phyloP scores from a whole-genome alignment of 2,797 vertebrate genomes.

The Chelidonichthys spinosus region DNA sequence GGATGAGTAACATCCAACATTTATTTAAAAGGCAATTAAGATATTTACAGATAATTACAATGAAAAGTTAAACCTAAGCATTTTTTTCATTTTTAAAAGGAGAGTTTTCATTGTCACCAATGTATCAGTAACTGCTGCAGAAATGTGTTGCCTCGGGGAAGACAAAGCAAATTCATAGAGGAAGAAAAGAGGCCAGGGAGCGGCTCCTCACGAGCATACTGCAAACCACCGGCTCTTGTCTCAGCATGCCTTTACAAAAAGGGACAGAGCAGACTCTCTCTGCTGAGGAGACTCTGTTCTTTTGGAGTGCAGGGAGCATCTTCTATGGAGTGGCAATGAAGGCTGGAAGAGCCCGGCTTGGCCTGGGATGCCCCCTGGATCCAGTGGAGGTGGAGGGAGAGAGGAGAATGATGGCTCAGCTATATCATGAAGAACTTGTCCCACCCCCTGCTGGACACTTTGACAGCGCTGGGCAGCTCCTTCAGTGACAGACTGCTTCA shows the following conservation, averaged over 20 bases:
- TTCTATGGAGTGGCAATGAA: too few species aligned
- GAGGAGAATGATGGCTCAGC: too few species aligned
- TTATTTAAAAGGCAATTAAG: neutral
- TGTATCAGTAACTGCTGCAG: neutral
- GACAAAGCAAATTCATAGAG: slow-evolving; percentile 18
- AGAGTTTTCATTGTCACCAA: neutral
- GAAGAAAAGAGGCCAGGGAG: slow-evolving; percentile 8
- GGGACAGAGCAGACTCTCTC: too few species aligned
- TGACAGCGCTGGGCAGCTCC: too few species aligned
- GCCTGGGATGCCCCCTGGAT: too few species aligned
- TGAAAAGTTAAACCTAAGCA: neutral
- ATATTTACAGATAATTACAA: neutral
- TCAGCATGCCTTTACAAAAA: slow-evolving; percentile 37
- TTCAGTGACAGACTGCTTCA: too few species aligned
- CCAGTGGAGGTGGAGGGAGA: too few species aligned
- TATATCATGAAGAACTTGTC: too few species aligned
- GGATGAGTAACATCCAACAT: neutral
- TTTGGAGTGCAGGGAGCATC: too few species aligned
- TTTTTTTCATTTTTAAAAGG: neutral
- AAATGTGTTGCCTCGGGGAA: slow-evolving; percentile 57
- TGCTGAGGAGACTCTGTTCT: too few species aligned
- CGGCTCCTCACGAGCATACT: slow-evolving; percentile 35
- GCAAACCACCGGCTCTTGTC: slow-evolving; percentile 52
- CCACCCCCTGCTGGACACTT: too few species aligned
- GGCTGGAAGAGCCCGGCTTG: too few species aligned